Base-by-base conservation (phyloP, 2,113 vertebrate genomes). In the Ursus arctos region DNA sequence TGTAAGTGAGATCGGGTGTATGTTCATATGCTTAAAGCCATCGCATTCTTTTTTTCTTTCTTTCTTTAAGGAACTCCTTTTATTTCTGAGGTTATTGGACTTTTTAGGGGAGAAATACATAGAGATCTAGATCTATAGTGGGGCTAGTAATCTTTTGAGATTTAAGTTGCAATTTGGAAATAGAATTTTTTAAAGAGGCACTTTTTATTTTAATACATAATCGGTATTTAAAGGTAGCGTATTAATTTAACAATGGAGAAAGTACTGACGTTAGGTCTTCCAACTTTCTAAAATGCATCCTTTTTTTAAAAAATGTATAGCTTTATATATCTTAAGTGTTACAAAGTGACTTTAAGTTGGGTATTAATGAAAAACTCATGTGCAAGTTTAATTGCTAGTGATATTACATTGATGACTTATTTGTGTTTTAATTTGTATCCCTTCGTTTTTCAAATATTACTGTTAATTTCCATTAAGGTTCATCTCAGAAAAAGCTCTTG, bases 401-500 rank as follows among this genome's bases (percentile, higher is more conserved):
- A 24, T 40, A 92, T 84, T 63, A 53, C 40, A 7, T 77, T 74
- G 16, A 51, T 4, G 33, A 51, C 14, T 59, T 67, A 61, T 36
- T 76, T 82, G 4, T 85, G 36, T 88, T 96, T 67, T 79, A 36
- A 79, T 89, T 55, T 40, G 4, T 69, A 33, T 88, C 16, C 74
- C 6, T 92, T 76, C 18, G 69, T 90, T 97, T 97, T 97, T 96
- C 24, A 88, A 98, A 80, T 92, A 43, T 40, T 98, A 97, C 98
- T 90, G 36, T 81, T 69, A 18, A 95, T 98, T 97, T 98, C 22
- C n/a, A 98, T 98, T 98, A 97, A 99, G 99, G 99, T 98, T 99
- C 99, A 95, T 99, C 99, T 98, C 99, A 99, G 96, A 99, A 99
- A 98, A 99, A 99, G 98, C 99, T 99, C 10, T 99, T 99, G 24